Percentiles rank a stretch among this genome's conserved stretches.
Evolutionary conservation across 2,888 invertebrate species (phyloP).

Genomic region (Hirudinaria manillensis): DNA sequence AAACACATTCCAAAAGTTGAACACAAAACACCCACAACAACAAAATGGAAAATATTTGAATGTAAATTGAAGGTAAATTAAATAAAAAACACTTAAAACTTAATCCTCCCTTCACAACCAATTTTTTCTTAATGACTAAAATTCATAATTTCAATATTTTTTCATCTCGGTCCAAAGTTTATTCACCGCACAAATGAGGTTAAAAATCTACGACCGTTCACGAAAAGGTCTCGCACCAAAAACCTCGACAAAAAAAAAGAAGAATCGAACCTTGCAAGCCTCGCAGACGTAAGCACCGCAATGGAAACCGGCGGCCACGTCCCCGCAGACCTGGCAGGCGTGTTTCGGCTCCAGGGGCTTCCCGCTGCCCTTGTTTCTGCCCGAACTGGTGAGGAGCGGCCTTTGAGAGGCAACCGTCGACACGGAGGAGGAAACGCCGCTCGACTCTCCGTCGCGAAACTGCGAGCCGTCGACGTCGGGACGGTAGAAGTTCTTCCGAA

Average conservation of each 20-base stretch:
- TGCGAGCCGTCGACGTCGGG: background rate
- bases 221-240: background rate
- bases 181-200: background rate
- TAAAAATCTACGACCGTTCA: background rate
- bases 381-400: conserved; percentile 36
- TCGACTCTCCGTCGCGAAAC: background rate
- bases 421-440: background rate
- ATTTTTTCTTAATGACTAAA: no score
- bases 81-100: no score
- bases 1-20: no score
- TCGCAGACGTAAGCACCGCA: conserved; percentile 53
- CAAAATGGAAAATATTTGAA: no score
- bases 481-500: background rate
- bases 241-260: background rate
- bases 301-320: conserved; percentile 51
- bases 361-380: conserved; percentile 38
- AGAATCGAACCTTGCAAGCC: conserved; percentile 49
- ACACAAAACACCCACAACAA: no score
- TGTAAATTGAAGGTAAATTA: no score
- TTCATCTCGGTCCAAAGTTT: background rate
- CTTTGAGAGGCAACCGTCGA: background rate
- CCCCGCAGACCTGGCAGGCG: conserved; percentile 51
- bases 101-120: no score
- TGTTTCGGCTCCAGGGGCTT: conserved; percentile 39
- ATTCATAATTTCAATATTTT: background rate